phyloP scores from a whole-genome alignment of 2,113 vertebrate species.

The Actenoides lindsayi region DNA sequence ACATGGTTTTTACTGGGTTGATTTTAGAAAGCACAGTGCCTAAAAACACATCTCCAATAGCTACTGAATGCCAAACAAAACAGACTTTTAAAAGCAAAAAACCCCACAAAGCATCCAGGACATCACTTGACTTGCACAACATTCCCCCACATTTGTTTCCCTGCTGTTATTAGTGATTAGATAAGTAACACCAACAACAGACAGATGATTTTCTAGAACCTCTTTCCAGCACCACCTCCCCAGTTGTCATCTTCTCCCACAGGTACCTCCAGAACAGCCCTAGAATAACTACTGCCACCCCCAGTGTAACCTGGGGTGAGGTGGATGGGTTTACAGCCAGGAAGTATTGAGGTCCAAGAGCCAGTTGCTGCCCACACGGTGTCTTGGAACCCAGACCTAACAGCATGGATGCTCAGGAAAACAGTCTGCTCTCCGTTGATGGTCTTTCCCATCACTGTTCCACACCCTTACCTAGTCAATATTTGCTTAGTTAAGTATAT shows the following conservation, averaged over 20 bases:
- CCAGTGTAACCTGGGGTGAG: rapidly evolving
- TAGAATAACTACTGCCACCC: not conserved
- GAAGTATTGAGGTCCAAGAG: rapidly evolving
- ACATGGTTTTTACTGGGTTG: not conserved
- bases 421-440: not conserved
- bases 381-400: not conserved
- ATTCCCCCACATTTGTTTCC: not conserved
- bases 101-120: not conserved
- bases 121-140: not conserved
- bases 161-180: not conserved
- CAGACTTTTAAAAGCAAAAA: not conserved
- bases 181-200: not conserved
- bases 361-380: not conserved
- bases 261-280: not conserved
- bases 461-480: not conserved
- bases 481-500: not conserved
- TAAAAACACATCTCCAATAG: not conserved
- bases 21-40: not conserved
- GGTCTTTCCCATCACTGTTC: not conserved
- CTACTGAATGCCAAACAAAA: not conserved
- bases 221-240: not conserved
- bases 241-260: not conserved
- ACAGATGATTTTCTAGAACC: not conserved
- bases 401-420: not conserved
- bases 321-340: not conserved